phyloP scores from a whole-genome alignment of 2,888 invertebrate species.

The Calameuta pallipes region DNA sequence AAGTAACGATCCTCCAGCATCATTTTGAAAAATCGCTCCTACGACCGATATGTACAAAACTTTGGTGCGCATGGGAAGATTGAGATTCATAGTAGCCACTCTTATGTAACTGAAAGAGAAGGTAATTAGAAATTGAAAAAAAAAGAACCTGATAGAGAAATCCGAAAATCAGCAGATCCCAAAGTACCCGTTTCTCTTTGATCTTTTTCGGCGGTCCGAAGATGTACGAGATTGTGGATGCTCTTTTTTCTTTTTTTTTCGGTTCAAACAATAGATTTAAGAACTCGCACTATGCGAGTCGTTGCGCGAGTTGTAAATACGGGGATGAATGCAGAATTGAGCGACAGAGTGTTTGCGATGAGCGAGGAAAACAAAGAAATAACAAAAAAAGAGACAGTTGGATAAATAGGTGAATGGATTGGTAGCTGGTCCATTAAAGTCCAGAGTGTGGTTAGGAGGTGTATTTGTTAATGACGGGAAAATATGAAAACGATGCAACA shows the following conservation, averaged over 20 bases:
- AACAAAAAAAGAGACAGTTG: not conserved
- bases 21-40: not conserved
- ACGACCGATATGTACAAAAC: not conserved
- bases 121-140: not conserved
- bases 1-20: not conserved
- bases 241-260: not conserved
- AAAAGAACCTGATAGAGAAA: not conserved
- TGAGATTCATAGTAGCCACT: too few species aligned
- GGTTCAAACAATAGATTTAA: not conserved
- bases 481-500: slow-evolving; percentile 18
- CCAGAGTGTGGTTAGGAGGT: not conserved
- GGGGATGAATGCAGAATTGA: not conserved
- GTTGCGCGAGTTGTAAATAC: not conserved
- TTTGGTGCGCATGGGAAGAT: not conserved
- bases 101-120: slow-evolving; percentile 2
- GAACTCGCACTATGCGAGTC: not conserved
- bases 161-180: not conserved
- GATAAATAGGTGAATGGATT: not conserved
- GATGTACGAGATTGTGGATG: not conserved
- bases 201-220: not conserved
- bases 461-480: not conserved
- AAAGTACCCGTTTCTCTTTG: slow-evolving; percentile 4
- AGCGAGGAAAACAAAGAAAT: not conserved
- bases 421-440: not conserved
- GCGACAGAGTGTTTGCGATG: not conserved